A percentile compares a stretch with the other conserved stretches of the same genome.
phyloP scores from a whole-genome alignment of 2,113 vertebrate species.

The Nothoprocta pentlandii region DNA sequence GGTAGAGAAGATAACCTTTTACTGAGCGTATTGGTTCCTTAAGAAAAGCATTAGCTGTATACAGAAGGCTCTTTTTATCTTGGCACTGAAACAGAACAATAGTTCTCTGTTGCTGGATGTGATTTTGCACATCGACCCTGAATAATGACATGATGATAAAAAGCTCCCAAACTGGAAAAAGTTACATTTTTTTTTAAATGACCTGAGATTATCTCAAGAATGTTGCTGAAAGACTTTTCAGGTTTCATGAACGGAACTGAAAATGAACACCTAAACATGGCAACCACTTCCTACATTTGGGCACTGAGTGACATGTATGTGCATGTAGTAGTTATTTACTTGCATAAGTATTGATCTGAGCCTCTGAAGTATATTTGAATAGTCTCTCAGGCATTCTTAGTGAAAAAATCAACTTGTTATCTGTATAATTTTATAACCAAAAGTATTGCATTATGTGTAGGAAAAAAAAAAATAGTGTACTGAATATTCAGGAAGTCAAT shows the following conservation, averaged over 20 bases:
- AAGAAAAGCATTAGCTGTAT: background rate
- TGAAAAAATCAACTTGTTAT: conserved; percentile 29
- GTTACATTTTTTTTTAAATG: background rate
- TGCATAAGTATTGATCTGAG: background rate
- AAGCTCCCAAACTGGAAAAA: background rate
- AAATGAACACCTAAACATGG: background rate
- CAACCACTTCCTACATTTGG: conserved; percentile 5
- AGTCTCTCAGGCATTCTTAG: background rate
- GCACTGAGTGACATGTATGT: background rate
- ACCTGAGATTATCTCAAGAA: background rate
- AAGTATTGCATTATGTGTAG: background rate
- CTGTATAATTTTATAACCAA: background rate
- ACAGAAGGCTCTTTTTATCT: background rate
- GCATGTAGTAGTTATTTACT: conserved; percentile 11
- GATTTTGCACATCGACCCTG: background rate
- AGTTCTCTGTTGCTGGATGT: background rate
- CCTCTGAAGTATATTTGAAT: background rate
- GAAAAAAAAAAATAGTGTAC: background rate
- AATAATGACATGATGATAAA: background rate
- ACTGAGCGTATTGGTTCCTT: background rate
- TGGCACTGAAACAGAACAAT: background rate
- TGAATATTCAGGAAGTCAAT: conserved; percentile 8
- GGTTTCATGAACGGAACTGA: conserved; percentile 13
- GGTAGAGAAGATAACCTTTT: background rate
- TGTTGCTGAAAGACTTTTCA: background rate